phyloP scores from a whole-genome alignment of 1,140 invertebrate species.

The Penaeus japonicus region DNA sequence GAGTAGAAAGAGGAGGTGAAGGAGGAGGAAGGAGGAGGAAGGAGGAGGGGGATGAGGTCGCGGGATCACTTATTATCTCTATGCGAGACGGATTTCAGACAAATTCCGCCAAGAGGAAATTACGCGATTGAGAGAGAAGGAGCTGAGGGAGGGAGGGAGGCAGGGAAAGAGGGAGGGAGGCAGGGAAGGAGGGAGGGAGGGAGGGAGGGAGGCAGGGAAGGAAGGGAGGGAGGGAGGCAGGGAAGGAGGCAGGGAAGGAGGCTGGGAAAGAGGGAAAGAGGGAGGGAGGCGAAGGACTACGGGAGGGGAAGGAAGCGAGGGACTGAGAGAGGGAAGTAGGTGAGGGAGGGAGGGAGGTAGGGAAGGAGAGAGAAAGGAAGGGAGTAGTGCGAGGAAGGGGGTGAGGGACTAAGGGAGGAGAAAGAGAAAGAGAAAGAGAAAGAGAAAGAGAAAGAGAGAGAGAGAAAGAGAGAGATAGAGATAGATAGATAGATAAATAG shows the following conservation, averaged over 20 bases:
- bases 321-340: not conserved
- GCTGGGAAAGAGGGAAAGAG: too few species aligned
- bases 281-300: not conserved
- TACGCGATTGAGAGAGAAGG: not conserved
- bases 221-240: not conserved
- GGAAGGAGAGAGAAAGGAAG: not conserved
- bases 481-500: too few species aligned
- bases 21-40: too few species aligned
- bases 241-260: too few species aligned
- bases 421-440: not conserved
- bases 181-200: not conserved
- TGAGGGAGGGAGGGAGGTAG: not conserved
- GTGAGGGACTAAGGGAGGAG: too few species aligned
- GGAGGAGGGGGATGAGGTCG: too few species aligned
- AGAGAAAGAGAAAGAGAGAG: not conserved
- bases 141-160: not conserved
- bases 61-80: too few species aligned
- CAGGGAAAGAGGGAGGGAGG: not conserved
- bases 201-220: not conserved
- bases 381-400: not conserved
- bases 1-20: too few species aligned
- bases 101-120: too few species aligned
- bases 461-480: not conserved
- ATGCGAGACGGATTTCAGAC: too few species aligned
- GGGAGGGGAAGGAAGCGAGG: not conserved